Base-by-base conservation (phyloP, 2,797 vertebrate genomes). In the Synanceia verrucosa region DNA sequence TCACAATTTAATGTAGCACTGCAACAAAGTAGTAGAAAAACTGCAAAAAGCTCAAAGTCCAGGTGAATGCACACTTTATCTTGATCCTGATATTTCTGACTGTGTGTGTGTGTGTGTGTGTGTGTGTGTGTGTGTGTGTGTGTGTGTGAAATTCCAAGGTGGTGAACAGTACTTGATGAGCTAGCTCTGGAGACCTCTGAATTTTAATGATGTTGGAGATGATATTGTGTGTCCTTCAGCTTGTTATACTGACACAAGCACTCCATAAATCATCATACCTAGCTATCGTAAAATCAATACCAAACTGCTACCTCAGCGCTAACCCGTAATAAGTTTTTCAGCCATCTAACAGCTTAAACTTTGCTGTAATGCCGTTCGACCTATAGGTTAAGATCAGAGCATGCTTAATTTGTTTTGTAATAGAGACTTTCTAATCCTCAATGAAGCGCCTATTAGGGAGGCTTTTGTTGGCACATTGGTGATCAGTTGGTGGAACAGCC, bases 241-340 rank as follows among this genome's bases (percentile, higher is more conserved):
- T 98, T 98, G 98, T 99, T 99, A 98, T 96, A 98, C 96, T 98
- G 97, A 98, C 97, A 98, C 96, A 91, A 95, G 95, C 96, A 96
- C 97, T 98, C 97, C 97, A 99, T 99, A 99, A 99, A 99, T 99
- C 98, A 99, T 98, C 97, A 99, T 99, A 99, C 96, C 97, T 98
- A 95, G 95, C 97, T 98, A 98, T 99, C 97, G 97, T 97, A 99
- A 99, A 99, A 99, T 99, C 98, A 97, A 99, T 99, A 98, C 93
- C 94, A 95, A 98, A 99, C 95, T 98, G 97, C 97, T 97, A 96
- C 94, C 96, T 99, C 97, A 98, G 97, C 97, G 90, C 96, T 95
- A 96, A 96, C 93, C 95, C 95, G 94, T 98, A 97, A 98, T 96
- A 97, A 96, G 96, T 98, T 97, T 97, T 96, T 95, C 95, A 94